Evolutionary conservation across 2,797 vertebrate species (phyloP).

Genomic region (Myotis daubentonii): DNA sequence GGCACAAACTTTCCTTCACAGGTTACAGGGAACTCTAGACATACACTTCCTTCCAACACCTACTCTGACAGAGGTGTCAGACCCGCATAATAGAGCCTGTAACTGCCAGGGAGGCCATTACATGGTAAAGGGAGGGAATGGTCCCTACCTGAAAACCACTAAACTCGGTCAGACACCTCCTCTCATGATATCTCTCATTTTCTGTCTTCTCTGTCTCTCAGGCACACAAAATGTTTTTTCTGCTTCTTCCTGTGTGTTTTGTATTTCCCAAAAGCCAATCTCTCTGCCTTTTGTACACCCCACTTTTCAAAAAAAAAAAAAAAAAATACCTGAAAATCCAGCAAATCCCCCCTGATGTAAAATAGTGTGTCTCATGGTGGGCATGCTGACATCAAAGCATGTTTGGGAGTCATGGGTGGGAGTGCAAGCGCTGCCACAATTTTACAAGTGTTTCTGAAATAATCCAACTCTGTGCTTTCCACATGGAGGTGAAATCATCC

Average conservation of each 20-base stretch:
- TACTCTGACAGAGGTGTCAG: neutral
- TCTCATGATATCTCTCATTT: neutral
- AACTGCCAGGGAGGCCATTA: neutral
- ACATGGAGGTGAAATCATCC: neutral
- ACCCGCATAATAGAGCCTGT: neutral
- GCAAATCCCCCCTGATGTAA: neutral
- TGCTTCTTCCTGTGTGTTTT: neutral
- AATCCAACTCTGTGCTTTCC: neutral
- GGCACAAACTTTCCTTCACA: slow-evolving; percentile 59
- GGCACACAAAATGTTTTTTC: neutral
- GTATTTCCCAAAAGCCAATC: neutral
- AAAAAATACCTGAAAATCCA: neutral
- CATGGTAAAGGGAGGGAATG: too few relatives aligned
- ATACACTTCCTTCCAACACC: neutral
- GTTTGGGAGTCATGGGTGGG: neutral
- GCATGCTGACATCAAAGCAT: neutral
- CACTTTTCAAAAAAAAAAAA: neutral
- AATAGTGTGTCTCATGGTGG: rapidly evolving
- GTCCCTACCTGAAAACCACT: too few relatives aligned
- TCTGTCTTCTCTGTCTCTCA: too few relatives aligned
- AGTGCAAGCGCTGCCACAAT: neutral
- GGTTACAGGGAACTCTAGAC: slow-evolving; percentile 58
- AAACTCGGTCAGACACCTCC: too few relatives aligned
- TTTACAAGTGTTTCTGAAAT: neutral
- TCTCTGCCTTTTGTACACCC: neutral